These are phyloP conservation scores for Mycteria americana DNA, from an alignment of 2,797 vertebrate species.

Conservation along the genomic window DNA sequence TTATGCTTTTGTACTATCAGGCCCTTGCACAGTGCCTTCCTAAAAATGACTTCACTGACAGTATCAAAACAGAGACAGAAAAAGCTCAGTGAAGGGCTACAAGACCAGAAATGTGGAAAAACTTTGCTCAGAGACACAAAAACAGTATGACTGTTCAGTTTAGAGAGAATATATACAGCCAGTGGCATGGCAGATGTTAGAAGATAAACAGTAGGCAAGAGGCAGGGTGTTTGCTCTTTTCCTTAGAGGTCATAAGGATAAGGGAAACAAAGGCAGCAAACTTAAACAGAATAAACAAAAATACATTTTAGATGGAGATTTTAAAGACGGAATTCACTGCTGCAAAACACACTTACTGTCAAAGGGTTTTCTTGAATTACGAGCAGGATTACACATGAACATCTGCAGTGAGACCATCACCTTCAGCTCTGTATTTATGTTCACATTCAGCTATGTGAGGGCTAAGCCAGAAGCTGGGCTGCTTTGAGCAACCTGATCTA, in stretches of 20 bases:
- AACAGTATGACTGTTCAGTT: accelerated
- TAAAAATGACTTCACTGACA: neutral
- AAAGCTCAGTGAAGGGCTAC: neutral
- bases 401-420: neutral
- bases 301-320: neutral
- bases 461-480: neutral
- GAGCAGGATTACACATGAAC: neutral
- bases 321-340: neutral
- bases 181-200: neutral
- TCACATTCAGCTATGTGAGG: accelerated
- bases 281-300: neutral
- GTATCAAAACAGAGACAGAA: neutral
- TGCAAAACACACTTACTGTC: neutral
- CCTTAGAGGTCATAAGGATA: neutral
- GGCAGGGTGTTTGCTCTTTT: neutral
- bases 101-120: neutral
- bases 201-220: neutral
- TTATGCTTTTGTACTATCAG: neutral
- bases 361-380: neutral
- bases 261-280: neutral
- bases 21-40: neutral
- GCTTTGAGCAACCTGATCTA: neutral
- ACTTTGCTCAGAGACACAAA: neutral
- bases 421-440: neutral
- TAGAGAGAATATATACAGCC: neutral